phyloP scores from a whole-genome alignment of 64 coral and sea anemone species.

The Pocillopora damicornis region DNA sequence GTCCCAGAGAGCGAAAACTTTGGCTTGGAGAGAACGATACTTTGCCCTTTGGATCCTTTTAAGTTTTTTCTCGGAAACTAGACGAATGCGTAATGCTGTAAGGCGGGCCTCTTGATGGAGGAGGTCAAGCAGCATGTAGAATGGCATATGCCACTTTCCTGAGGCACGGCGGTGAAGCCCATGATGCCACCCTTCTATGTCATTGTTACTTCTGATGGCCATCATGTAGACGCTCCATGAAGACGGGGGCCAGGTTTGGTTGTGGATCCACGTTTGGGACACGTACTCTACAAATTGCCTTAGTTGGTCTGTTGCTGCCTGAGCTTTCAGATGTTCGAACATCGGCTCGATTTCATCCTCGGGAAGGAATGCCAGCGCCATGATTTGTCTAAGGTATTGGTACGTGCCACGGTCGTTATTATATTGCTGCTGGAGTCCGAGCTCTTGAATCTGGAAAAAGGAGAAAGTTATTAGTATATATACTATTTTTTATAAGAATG shows the following conservation, averaged over 20 bases:
- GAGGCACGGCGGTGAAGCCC: neutral
- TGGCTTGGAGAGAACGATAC: neutral
- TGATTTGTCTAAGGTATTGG: neutral
- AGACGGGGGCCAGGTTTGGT: constrained; percentile 20
- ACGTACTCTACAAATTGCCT: constrained; percentile 14
- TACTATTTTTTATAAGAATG: no score
- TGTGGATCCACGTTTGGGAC: constrained; percentile 12
- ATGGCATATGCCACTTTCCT: neutral
- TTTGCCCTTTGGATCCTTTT: neutral
- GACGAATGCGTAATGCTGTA: neutral
- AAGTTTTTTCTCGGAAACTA: neutral
- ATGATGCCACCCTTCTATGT: constrained; percentile 25
- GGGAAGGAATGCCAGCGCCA: constrained; percentile 22
- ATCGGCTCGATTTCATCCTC: neutral
- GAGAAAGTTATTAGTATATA: neutral
- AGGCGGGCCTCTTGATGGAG: neutral
- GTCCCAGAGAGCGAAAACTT: neutral
- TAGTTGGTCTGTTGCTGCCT: neutral
- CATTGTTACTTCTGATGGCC: constrained; percentile 14
- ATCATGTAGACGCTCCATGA: constrained; percentile 28
- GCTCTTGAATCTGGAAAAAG: constrained; percentile 8
- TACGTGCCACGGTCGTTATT: neutral
- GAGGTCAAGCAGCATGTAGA: constrained; percentile 1
- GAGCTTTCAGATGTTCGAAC: constrained; percentile 3
- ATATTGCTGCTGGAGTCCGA: neutral